These are phyloP conservation scores for Podabrus alpinus DNA, from an alignment of 2,888 invertebrate genomes.

Conservation along the genomic window DNA sequence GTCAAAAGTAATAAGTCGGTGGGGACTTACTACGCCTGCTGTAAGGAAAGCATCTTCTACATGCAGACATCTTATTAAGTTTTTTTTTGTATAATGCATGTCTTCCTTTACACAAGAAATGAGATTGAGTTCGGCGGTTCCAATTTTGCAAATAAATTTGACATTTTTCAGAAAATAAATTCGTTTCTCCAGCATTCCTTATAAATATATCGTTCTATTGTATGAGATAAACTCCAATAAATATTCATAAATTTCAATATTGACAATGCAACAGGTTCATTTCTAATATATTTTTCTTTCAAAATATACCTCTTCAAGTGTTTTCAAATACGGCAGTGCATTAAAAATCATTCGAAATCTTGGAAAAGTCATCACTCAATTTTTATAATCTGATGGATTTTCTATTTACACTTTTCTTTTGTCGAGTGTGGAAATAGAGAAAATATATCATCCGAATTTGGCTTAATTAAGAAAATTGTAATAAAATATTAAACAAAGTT, in stretches of 20 bases:
- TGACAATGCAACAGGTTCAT: slow-evolving; percentile 34
- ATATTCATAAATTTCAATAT: slow-evolving; percentile 35
- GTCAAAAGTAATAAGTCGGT: not conserved
- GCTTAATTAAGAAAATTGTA: not conserved
- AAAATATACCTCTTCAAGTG: slow-evolving; percentile 27
- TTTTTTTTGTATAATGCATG: slow-evolving; percentile 9
- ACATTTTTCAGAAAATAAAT: slow-evolving; percentile 30
- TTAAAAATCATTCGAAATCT: not conserved
- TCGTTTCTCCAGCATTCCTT: slow-evolving; percentile 27
- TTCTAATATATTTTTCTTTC: slow-evolving; percentile 25
- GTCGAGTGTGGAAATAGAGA: not conserved
- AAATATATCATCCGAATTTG: not conserved
- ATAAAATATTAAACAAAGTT: not conserved
- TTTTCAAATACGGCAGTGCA: slow-evolving; percentile 15
- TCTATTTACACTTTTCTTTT: not conserved
- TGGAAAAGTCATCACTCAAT: not conserved
- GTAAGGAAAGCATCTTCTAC: slow-evolving; percentile 3
- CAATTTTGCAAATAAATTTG: slow-evolving; percentile 30
- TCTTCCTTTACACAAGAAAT: slow-evolving; percentile 11
- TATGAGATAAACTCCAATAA: slow-evolving; percentile 32
- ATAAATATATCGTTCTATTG: slow-evolving; percentile 30
- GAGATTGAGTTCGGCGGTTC: slow-evolving; percentile 22
- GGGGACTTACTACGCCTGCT: not conserved
- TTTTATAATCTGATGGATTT: not conserved
- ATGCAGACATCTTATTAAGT: slow-evolving; percentile 25